Evolutionary conservation across 2,113 vertebrate species (phyloP).

Genomic region (Bubalus kerabau): DNA sequence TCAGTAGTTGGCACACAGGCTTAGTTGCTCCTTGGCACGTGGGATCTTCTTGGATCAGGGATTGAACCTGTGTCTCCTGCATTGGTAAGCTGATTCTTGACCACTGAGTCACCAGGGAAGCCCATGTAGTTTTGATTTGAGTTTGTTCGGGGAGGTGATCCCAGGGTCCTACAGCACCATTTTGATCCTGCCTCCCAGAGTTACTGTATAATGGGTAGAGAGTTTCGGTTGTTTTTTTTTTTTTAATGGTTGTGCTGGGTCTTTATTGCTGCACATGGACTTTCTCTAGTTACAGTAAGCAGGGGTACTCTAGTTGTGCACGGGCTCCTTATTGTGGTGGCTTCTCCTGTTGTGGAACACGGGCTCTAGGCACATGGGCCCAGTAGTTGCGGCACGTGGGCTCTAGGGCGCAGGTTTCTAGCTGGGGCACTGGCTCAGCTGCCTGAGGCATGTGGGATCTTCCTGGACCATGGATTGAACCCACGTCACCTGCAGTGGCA

Average conservation of each 20-base stretch:
- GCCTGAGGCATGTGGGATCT: background rate
- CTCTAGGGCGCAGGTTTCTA: background rate
- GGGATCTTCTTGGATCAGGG: background rate
- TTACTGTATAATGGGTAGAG: background rate
- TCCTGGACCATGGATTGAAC: background rate
- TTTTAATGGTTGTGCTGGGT: background rate
- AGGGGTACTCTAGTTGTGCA: background rate
- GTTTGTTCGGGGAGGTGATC: background rate
- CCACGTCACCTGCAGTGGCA: background rate
- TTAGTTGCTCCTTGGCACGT: background rate
- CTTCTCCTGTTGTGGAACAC: background rate
- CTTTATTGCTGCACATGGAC: background rate
- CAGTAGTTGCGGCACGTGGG: background rate
- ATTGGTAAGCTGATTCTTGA: background rate
- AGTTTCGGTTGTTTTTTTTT: background rate
- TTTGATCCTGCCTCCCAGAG: background rate
- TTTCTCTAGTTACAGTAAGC: background rate
- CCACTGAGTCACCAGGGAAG: background rate
- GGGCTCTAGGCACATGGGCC: background rate
- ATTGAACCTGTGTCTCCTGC: background rate
- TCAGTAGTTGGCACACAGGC: background rate
- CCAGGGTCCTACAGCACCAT: background rate
- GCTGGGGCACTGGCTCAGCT: background rate
- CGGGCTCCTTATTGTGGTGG: background rate
- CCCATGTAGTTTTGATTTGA: background rate